phyloP scores from a whole-genome alignment of 2,888 invertebrate species.

The Cartodere bifasciata region DNA sequence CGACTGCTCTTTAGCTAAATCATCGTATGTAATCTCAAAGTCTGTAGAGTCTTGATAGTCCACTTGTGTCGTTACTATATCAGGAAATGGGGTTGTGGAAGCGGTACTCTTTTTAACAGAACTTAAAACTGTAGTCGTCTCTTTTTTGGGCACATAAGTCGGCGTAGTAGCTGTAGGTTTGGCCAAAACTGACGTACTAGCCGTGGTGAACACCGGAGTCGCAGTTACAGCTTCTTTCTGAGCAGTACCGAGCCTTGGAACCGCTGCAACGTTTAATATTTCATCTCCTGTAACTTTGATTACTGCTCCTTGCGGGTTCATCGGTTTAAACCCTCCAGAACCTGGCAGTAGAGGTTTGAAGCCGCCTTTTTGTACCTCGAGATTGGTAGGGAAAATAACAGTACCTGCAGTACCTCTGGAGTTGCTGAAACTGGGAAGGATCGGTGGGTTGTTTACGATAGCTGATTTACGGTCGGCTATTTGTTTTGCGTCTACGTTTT shows the following conservation, averaged over 20 bases:
- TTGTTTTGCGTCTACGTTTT: slow-evolving; percentile 20
- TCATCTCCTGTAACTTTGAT: slow-evolving; percentile 2
- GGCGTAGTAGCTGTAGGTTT: too few relatives aligned
- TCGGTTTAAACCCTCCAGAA: slow-evolving; percentile 62
- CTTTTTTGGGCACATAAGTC: too few relatives aligned
- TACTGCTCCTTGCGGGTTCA: slow-evolving; percentile 35
- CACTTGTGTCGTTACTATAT: too few relatives aligned
- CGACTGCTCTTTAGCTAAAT: too few relatives aligned
- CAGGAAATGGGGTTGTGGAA: too few relatives aligned
- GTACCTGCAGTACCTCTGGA: too few relatives aligned
- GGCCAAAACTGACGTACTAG: too few relatives aligned
- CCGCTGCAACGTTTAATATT: slow-evolving; percentile 3
- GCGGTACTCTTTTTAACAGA: too few relatives aligned
- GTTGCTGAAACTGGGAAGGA: slow-evolving; percentile 1
- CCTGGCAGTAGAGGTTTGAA: slow-evolving; percentile 65
- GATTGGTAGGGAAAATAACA: slow-evolving; percentile 41
- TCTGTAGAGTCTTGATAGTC: too few relatives aligned
- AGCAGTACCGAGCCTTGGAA: neutral
- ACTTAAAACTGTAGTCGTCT: too few relatives aligned
- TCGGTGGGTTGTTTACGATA: slow-evolving; percentile 25
- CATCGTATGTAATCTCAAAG: too few relatives aligned
- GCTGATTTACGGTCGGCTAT: slow-evolving; percentile 22
- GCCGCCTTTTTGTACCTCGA: slow-evolving; percentile 61
- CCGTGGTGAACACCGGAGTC: neutral
- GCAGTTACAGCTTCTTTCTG: neutral